Percentiles rank a stretch among this genome's conserved stretches.
Evolutionary conservation across 2,888 invertebrate genomes (phyloP).

Genomic region (Oscheius onirici): DNA sequence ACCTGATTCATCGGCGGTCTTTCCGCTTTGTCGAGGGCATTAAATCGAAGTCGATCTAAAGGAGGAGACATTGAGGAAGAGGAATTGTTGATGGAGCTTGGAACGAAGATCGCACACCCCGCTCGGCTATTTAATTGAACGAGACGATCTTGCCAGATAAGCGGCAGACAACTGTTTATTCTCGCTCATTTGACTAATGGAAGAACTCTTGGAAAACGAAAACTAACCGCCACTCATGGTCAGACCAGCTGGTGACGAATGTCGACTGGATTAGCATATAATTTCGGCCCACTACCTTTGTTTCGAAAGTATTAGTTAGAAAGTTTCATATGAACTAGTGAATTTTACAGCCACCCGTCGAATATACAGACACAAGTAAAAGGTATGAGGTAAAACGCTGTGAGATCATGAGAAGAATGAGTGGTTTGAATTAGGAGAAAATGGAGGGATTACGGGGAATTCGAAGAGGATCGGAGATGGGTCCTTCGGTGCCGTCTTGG

Average conservation of each 20-base stretch:
- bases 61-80: neutral
- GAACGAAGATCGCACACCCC: neutral
- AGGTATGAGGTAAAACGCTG: too few species aligned
- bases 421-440: too few species aligned
- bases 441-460: neutral
- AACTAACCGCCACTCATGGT: conserved; percentile 13
- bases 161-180: neutral
- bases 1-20: conserved; percentile 31
- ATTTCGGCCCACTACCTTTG: neutral
- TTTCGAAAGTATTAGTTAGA: too few species aligned
- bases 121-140: neutral
- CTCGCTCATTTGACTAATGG: too few species aligned
- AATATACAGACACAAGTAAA: too few species aligned
- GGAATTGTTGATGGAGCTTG: neutral
- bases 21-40: conserved; percentile 20
- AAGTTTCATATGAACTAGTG: too few species aligned
- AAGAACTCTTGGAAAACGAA: neutral
- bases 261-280: neutral
- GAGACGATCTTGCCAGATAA: neutral
- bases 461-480: neutral
- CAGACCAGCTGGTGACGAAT: neutral
- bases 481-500: neutral
- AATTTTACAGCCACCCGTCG: too few species aligned
- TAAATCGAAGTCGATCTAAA: conserved; percentile 28
- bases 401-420: too few species aligned